Conservation (phyloP, 1,140 invertebrate genomes). For the Drosophila subobscura region DNA sequence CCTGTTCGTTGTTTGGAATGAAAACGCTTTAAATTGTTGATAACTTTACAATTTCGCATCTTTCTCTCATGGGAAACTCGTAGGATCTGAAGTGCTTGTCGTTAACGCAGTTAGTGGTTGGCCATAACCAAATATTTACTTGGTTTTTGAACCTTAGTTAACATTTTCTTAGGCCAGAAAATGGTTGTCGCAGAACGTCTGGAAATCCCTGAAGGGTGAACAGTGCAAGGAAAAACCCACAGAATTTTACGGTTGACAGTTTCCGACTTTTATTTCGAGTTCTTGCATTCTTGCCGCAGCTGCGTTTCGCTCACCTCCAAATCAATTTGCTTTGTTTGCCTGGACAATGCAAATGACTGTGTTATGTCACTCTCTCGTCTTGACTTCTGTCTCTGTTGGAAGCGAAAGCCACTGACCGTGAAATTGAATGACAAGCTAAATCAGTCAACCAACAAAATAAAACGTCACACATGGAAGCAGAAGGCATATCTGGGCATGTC, state of each 20-base stretch:
- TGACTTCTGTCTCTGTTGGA: conserved; percentile 37
- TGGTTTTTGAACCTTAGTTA: background rate
- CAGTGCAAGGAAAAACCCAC: background rate
- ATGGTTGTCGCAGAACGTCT: too few species aligned
- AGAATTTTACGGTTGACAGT: background rate
- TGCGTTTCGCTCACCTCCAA: conserved; percentile 49
- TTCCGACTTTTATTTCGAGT: background rate
- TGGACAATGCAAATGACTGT: conserved; percentile 55
- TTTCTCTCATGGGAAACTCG: too few species aligned
- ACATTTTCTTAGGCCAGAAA: too few species aligned
- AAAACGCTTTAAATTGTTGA: too few species aligned
- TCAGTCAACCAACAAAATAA: conserved; percentile 78
- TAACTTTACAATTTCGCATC: too few species aligned
- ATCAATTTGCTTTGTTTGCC: conserved; percentile 63
- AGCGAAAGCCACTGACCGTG: conserved; percentile 71
- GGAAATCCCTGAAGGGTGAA: too few species aligned
- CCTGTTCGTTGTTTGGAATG: too few species aligned
- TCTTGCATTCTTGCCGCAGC: conserved; percentile 38
- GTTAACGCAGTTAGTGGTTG: too few species aligned
- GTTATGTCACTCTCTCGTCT: conserved; percentile 18
- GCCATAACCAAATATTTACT: background rate
- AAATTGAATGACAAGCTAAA: conserved; percentile 79
- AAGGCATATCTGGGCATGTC: conserved; percentile 2
- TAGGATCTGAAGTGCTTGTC: too few species aligned
- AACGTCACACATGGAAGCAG: conserved; percentile 49